A percentile compares a stretch with the other conserved stretches of the same genome.
Evolutionary conservation across 2,113 vertebrate genomes (phyloP).

Genomic region (Pomatorhinus ruficollis): DNA sequence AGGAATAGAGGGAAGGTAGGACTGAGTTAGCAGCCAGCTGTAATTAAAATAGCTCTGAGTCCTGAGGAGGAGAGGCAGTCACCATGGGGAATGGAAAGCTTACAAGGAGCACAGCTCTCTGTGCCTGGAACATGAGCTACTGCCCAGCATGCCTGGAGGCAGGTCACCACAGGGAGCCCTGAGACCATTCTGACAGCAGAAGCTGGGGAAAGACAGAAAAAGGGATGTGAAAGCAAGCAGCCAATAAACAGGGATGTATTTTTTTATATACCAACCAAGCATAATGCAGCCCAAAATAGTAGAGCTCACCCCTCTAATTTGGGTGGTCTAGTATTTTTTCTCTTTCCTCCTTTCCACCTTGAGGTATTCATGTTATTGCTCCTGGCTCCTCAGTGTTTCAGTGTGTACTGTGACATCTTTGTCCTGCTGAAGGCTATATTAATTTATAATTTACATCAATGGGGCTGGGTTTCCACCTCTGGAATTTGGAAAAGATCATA

Average conservation of each 20-base stretch:
- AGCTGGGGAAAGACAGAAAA: not conserved
- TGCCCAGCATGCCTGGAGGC: rapidly evolving
- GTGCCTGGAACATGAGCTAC: not conserved
- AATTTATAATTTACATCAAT: not conserved
- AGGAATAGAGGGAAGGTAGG: not conserved
- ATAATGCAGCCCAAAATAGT: not conserved
- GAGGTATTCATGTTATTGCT: not conserved
- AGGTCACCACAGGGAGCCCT: not conserved
- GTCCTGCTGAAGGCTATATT: not conserved
- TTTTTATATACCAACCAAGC: not conserved
- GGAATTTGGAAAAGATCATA: not conserved
- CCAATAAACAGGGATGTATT: not conserved
- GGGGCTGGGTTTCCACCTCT: not conserved
- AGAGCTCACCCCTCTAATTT: not conserved
- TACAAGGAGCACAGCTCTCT: not conserved
- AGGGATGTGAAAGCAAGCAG: not conserved
- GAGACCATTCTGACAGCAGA: not conserved
- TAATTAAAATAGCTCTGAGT: not conserved
- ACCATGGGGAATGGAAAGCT: not conserved
- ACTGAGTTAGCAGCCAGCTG: not conserved
- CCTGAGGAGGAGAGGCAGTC: not conserved
- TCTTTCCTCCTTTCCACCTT: not conserved
- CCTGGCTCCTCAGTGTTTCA: not conserved
- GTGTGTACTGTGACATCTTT: not conserved
- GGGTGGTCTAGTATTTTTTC: not conserved